phyloP scores from a whole-genome alignment of 2,113 vertebrate genomes.

The Phasianus colchicus region DNA sequence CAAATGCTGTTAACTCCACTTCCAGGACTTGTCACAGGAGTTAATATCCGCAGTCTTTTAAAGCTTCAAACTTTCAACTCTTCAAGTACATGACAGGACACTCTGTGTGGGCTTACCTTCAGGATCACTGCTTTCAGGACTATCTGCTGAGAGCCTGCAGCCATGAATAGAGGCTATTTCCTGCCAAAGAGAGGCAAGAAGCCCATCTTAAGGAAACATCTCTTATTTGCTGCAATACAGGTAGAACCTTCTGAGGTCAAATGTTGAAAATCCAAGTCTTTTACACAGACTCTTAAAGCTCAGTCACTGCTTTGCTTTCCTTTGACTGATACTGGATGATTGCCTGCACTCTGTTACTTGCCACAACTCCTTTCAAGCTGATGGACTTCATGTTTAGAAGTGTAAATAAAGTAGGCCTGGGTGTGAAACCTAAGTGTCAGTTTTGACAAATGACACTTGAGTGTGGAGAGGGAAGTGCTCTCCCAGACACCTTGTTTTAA shows the following conservation, averaged over 20 bases:
- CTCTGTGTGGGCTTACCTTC: neutral
- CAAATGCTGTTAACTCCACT: neutral
- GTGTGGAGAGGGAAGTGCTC: neutral
- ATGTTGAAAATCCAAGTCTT: constrained; percentile 59
- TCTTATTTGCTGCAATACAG: constrained; percentile 51
- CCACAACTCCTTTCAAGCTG: constrained; percentile 30
- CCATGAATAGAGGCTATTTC: neutral
- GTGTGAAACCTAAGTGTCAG: constrained; percentile 61
- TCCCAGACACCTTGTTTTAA: constrained; percentile 9
- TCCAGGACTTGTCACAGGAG: neutral
- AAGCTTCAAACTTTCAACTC: neutral
- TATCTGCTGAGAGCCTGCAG: neutral
- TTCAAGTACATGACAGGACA: neutral
- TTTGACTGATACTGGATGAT: neutral
- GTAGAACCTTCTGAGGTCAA: constrained; percentile 36
- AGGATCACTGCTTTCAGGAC: neutral
- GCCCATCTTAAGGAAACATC: constrained; percentile 41
- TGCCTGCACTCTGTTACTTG: neutral
- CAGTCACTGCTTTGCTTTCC: constrained; percentile 49
- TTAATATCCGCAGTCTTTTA: neutral
- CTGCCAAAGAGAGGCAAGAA: neutral
- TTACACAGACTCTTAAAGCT: constrained; percentile 59
- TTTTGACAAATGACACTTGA: constrained; percentile 46
- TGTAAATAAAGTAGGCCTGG: constrained; percentile 17
- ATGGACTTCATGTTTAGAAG: constrained; percentile 5